Base-by-base conservation (phyloP, 1,140 invertebrate species). In the Drosophila sturtevanti region DNA sequence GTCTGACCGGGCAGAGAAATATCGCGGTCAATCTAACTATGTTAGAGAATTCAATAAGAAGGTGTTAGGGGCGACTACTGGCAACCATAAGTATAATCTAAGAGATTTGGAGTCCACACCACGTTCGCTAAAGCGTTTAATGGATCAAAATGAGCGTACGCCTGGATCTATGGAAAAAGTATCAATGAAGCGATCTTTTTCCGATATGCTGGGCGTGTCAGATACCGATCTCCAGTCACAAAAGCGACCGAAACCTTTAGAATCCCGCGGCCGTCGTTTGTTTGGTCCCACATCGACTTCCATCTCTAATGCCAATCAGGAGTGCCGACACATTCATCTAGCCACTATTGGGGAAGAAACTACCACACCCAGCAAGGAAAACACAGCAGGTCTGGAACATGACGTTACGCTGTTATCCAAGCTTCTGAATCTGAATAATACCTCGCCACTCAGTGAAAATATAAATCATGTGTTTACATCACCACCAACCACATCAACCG, bases 1-100 rank as follows among this genome's bases (percentile, higher is more conserved):
- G 1, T 63, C 69, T 0, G 93, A 94, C 61, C 87, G 93, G 16
- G 85, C 93, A 22, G 71, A 92, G 1, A 89, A 93, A 18, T 92
- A 93, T 68, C 79, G 91, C 7, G 95, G 95, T 2, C 90, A 91
- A 48, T 94, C 95, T 0, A 93, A 94, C 24, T 92, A 37, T 91
- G 94, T 35, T 70, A 69, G 82, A 12, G 54, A 86, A 5, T 90
- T 91, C 24, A 60, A 69, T 9, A 80, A 48, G 6, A 74, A 61
- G 16, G 14, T 48, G 2, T 11, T 68, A 21, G 16, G 4, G 16
- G 14, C 84, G 0, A 54, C 70, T n/a, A 65, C 73, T 16, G 63
- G 68, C 4, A 81, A 74, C 21, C 90, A 87, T 63, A 90, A 90
- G 10, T 91, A 90, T 55, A 91, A 91, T 41, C 92, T 93, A 65